Evolutionary conservation across 2,888 invertebrate species (phyloP).

Genomic region (Teleiodes luculella): DNA sequence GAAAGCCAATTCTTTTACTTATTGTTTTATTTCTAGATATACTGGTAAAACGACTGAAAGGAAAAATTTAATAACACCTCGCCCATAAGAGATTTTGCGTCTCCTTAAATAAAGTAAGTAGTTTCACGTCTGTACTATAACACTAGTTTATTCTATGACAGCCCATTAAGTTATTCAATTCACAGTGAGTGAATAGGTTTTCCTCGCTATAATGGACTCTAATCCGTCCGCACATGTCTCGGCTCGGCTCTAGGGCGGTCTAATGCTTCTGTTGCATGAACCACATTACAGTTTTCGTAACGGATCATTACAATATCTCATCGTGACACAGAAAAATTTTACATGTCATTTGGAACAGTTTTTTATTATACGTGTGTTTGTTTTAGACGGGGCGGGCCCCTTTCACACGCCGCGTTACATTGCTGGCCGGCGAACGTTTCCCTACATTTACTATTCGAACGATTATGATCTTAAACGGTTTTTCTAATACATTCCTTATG

Average conservation of each 20-base stretch:
- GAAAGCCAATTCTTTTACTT: too few relatives aligned
- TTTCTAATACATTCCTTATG: neutral
- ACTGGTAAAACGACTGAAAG: too few relatives aligned
- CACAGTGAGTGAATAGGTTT: slow-evolving; percentile 56
- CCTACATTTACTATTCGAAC: slow-evolving; percentile 46
- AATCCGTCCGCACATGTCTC: slow-evolving; percentile 66
- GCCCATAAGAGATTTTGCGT: neutral
- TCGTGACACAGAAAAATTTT: slow-evolving; percentile 76
- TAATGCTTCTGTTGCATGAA: slow-evolving; percentile 67
- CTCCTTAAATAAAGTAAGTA: neutral
- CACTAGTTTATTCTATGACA: slow-evolving; percentile 8
- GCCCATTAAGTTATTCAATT: slow-evolving; percentile 74
- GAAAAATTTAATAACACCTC: too few relatives aligned
- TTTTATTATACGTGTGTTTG: slow-evolving; percentile 63
- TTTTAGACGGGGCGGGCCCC: slow-evolving; percentile 68
- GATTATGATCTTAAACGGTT: slow-evolving; percentile 39
- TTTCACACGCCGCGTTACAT: slow-evolving; percentile 57
- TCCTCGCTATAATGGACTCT: slow-evolving; percentile 60
- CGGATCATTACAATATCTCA: slow-evolving; percentile 76
- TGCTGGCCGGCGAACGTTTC: slow-evolving; percentile 46
- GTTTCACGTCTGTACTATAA: neutral
- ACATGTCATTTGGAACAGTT: slow-evolving; percentile 73
- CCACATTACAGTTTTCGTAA: slow-evolving; percentile 71
- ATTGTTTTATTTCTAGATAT: too few relatives aligned
- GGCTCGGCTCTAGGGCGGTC: slow-evolving; percentile 46